Conservation (phyloP, 2,888 invertebrate genomes). For the Drosophila subsilvestris region DNA sequence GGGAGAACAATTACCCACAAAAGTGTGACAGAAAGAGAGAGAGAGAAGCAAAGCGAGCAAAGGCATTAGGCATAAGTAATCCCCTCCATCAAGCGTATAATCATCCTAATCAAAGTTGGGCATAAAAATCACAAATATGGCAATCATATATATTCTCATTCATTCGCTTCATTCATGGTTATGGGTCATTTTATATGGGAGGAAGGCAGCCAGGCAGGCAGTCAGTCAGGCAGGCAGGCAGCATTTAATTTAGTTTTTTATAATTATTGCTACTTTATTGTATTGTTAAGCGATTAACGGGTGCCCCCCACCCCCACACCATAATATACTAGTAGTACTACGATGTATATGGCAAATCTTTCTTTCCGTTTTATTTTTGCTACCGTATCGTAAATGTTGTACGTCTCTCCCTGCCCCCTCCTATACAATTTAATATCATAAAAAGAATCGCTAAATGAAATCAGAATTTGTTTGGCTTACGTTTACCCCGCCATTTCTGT, state of each 20-base stretch:
- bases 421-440: conserved; percentile 51
- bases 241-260: conserved; percentile 79
- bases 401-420: neutral
- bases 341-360: conserved; percentile 67
- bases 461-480: conserved; percentile 29
- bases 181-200: conserved; percentile 53
- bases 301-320: conserved; percentile 28
- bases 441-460: conserved; percentile 56
- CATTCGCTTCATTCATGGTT: conserved; percentile 51
- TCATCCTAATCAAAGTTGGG: conserved; percentile 68
- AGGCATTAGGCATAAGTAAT: conserved; percentile 42
- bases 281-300: conserved; percentile 82
- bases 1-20: conserved; percentile 2
- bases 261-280: conserved; percentile 83
- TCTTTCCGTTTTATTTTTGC: conserved; percentile 38
- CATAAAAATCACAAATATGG: conserved; percentile 72
- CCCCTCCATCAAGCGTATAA: conserved; percentile 56
- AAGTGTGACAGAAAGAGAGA: neutral
- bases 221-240: conserved; percentile 18
- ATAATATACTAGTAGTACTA: conserved; percentile 35
- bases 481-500: conserved; percentile 54
- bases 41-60: conserved; percentile 33
- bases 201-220: no score
- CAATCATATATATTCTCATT: conserved; percentile 67
- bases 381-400: conserved; percentile 46